Base-by-base conservation (phyloP, 35 echinoderm and acorn worm genomes). In the Acanthaster planci region DNA sequence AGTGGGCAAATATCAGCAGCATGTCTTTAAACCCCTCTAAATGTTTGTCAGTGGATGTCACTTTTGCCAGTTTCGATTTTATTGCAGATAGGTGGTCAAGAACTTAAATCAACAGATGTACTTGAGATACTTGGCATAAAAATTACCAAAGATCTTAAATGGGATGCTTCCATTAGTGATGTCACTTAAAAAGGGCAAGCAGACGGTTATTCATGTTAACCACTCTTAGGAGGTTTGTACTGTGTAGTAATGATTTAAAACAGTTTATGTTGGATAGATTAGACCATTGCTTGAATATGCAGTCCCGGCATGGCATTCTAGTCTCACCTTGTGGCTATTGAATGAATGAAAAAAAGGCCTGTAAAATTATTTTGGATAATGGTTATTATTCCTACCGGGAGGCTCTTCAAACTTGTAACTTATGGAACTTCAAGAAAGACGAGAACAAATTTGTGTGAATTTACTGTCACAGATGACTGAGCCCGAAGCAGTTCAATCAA, bases 271-370 rank as follows among this genome's bases (percentile, higher is more conserved):
- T 34, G 80, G 87, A 14, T 89, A 52, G 27, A 52, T 76, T 72
- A 31, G 59, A 34, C 78, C 80, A 35, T 27, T 83, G 21, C 37
- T 89, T 2, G 79, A 89, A 67, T 82, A 82, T 58, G 87, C 77
- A n/a, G 44, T 80, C n/a, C 87, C 79, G 27, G 87, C 76, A 38
- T 89, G 87, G 87, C 87, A 83, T 30, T n/a, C 36, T 26, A n/a
- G 77, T 59, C 75, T 87, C 38, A 79, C 85, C 17, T 22, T 57
- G 2, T 54, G 56, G 1, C 83, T 5, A 7, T 85, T 7, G 83
- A 76, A 55, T 14, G 56, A 30, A 60, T 87, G 40, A 87, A 5
- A 87, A 80, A 51, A 60, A 76, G 29, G 76, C 86, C 26, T 56
- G 32, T 57, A 79, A 42, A 36, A 87, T 87, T n/a, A 87, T 87